Conservation (phyloP, 2,888 invertebrate species). For the Parascotia fuliginaria region DNA sequence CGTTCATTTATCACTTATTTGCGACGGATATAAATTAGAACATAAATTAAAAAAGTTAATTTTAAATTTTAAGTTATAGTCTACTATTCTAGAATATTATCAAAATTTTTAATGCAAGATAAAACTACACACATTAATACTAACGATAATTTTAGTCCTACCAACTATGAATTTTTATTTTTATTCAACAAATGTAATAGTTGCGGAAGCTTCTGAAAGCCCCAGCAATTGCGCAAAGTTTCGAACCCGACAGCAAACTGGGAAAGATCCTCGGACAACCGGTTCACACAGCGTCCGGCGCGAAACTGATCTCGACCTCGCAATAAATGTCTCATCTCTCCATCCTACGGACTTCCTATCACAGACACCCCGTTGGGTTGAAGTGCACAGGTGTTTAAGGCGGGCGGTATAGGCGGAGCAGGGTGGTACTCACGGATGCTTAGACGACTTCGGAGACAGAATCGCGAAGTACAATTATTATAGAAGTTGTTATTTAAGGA, state of each 20-base stretch:
- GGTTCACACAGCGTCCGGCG: slow-evolving; percentile 12
- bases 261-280: slow-evolving; percentile 5
- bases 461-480: neutral
- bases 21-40: neutral
- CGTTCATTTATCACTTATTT: neutral
- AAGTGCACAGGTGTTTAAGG: neutral
- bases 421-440: neutral
- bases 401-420: neutral
- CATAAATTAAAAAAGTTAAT: too few relatives aligned
- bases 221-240: slow-evolving; percentile 3
- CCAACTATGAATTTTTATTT: too few relatives aligned
- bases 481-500: too few relatives aligned
- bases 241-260: slow-evolving; percentile 1
- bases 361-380: neutral
- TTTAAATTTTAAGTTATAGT: too few relatives aligned
- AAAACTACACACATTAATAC: too few relatives aligned
- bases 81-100: too few relatives aligned
- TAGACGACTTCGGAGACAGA: neutral
- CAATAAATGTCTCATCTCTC: slow-evolving; percentile 6
- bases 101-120: too few relatives aligned
- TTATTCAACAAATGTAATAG: neutral
- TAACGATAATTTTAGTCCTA: too few relatives aligned
- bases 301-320: slow-evolving; percentile 13
- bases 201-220: neutral
- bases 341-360: neutral